Evolutionary conservation across 2,113 vertebrate genomes (phyloP).

Genomic region (Ameiurus melas): DNA sequence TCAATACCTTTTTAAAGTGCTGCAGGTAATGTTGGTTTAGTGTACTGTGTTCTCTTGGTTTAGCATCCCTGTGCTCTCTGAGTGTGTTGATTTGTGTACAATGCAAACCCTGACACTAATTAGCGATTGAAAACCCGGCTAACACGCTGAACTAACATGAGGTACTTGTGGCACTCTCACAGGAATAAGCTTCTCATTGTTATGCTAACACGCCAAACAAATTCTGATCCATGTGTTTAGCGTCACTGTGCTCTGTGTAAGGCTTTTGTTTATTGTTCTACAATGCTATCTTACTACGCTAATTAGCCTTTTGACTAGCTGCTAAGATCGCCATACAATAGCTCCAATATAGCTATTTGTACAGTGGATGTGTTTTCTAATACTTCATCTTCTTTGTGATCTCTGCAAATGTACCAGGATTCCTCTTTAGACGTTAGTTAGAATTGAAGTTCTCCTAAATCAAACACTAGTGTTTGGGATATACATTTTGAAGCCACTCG

Average conservation of each 20-base stretch:
- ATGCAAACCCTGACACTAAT: background rate
- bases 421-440: background rate
- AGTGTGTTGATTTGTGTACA: background rate
- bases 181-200: background rate
- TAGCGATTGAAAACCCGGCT: background rate
- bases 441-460: background rate
- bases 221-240: background rate
- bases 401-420: background rate
- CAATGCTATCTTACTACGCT: background rate
- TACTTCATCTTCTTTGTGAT: background rate
- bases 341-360: background rate
- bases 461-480: background rate
- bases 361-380: background rate
- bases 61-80: background rate
- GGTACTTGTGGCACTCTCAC: background rate
- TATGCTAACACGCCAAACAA: background rate
- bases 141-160: background rate
- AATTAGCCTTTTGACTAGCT: background rate
- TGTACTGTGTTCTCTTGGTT: background rate
- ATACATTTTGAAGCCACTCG: conserved; percentile 76
- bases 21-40: background rate
- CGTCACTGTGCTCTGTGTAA: background rate
- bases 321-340: background rate
- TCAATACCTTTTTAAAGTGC: background rate
- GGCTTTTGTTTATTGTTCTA: conserved; percentile 5